phyloP scores from a whole-genome alignment of 2,888 invertebrate genomes.

The Cataglyphis albicans region DNA sequence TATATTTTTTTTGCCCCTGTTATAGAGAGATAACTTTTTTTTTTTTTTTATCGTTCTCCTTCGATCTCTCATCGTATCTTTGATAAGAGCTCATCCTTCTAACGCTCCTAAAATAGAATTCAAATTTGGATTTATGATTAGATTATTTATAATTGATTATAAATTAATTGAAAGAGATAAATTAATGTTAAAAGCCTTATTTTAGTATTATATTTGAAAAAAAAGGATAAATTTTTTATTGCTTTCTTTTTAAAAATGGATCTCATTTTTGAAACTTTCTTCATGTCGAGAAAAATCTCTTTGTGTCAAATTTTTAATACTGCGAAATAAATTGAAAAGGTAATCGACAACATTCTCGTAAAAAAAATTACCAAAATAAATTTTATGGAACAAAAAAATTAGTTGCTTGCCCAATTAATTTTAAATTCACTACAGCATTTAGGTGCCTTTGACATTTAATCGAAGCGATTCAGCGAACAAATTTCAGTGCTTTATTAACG shows the following conservation, averaged over 20 bases:
- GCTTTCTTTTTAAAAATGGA: neutral
- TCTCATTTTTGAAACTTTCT: neutral
- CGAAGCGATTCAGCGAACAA: neutral
- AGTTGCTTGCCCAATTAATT: neutral
- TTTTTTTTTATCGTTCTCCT: neutral
- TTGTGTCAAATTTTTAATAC: neutral
- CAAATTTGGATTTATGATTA: neutral
- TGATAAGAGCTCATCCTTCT: neutral
- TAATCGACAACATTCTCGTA: neutral
- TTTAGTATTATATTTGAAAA: too few relatives aligned
- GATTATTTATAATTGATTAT: neutral
- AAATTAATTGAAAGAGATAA: neutral
- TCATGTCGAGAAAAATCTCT: neutral
- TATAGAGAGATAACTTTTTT: constrained; percentile 26
- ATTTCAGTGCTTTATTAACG: neutral
- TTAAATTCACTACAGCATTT: neutral
- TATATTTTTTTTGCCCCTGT: constrained; percentile 29
- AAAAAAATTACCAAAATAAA: neutral
- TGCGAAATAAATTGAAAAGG: neutral
- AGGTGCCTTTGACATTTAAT: neutral
- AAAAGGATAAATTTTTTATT: neutral
- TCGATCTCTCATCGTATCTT: neutral
- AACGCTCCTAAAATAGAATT: neutral
- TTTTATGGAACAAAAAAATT: neutral
- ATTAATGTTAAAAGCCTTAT: neutral